Evolutionary conservation across 2,888 invertebrate species (phyloP).

Genomic region (Drosophila fungiperda): DNA sequence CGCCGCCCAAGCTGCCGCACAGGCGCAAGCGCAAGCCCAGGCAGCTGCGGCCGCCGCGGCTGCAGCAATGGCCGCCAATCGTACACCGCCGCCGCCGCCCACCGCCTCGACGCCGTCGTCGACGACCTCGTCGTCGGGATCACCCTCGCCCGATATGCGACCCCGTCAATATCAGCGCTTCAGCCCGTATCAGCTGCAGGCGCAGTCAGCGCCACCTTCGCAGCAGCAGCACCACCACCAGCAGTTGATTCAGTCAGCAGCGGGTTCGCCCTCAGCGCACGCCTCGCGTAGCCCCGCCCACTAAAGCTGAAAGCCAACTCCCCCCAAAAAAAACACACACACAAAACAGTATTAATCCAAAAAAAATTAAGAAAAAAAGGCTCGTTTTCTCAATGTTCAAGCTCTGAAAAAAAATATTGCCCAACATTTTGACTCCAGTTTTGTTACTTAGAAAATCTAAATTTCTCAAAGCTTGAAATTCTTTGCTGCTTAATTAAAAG

Average conservation of each 20-base stretch:
- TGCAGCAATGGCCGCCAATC: slow-evolving; percentile 75
- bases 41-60: slow-evolving; percentile 66
- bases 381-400: neutral
- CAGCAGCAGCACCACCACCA: slow-evolving; percentile 31
- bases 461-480: neutral
- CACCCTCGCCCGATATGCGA: slow-evolving; percentile 84
- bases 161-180: slow-evolving; percentile 84
- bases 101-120: slow-evolving; percentile 83
- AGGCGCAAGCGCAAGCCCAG: slow-evolving; percentile 76
- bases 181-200: slow-evolving; percentile 83
- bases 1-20: slow-evolving; percentile 80
- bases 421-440: neutral
- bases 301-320: slow-evolving; percentile 30
- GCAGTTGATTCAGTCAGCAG: slow-evolving; percentile 28
- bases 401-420: neutral
- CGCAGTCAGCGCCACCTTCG: slow-evolving; percentile 56
- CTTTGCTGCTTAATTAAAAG: neutral
- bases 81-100: slow-evolving; percentile 82
- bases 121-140: slow-evolving; percentile 84
- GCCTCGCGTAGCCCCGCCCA: slow-evolving; percentile 73
- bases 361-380: slow-evolving; percentile 19
- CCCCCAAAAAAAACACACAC: neutral
- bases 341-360: slow-evolving; percentile 69
- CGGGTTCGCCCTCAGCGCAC: slow-evolving; percentile 54
- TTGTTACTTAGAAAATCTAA: neutral